Evolutionary conservation across 2,888 invertebrate species (phyloP), one percentile per base, ranked within the genome.

Genomic region (Toxonevra muliebris): DNA sequence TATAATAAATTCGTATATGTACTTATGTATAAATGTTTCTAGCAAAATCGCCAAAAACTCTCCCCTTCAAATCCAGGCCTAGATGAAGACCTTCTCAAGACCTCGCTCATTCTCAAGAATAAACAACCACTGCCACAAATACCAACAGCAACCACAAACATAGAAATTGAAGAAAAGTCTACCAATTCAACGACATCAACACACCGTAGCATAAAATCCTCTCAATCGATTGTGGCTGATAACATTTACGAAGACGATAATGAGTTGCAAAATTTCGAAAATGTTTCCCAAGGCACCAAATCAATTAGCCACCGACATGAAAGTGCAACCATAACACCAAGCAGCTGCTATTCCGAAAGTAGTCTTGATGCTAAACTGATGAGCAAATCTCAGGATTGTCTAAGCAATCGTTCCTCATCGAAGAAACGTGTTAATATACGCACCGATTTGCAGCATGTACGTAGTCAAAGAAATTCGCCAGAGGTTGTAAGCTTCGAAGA

Each of bases 381-480:
- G 30, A 83, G 81, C 65, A 85, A 84, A 69, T 85, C 84, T 0
- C 83, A 84, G 57, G 85, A 85, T 68, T 85, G 84, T 58, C 87
- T 89, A 7, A 88, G 88, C 67, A 84, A 80, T 72, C 79, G 83
- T 13, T 80, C 82, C 82, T 88, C 72, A 81, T 88, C 84, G 0
- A 90, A 89, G 84, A 90, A 90, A 76, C 86, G 88, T 71, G 90
- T 90, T 0, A 90, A 90, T 73, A 90, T 90, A 79, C 87, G 87
- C n/a, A 86, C 89, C 15, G 88, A 88, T 53, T 88, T 88, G 58
- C 82, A 80, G 1, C 82, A 82, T 66, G 73, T 78, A 52, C 76
- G 80, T 54, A 73, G 72, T 59, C 70, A 88, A 19, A 80, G 84
- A 48, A 78, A 80, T 62, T 81, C 84, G 5, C 82, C 82, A 9